Conservation (phyloP, 2,113 vertebrate genomes). For the Gymnorhina tibicen region DNA sequence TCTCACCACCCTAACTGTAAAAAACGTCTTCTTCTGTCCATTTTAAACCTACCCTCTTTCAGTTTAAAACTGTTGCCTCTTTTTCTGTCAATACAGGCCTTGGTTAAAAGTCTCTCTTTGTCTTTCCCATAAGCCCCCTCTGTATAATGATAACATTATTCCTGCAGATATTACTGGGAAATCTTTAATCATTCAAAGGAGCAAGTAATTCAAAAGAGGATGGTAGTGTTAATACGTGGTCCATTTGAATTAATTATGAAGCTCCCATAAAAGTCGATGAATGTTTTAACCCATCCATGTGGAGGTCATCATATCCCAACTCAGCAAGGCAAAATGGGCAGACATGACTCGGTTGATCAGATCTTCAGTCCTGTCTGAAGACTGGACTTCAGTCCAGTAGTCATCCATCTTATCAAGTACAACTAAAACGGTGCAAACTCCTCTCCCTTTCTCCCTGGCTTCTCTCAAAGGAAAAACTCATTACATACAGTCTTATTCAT, state of each 20-base stretch:
- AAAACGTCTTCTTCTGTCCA: not conserved
- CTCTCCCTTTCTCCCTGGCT: not conserved
- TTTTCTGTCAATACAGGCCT: not conserved
- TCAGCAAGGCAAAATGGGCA: not conserved
- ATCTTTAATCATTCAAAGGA: not conserved
- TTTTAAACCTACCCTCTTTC: not conserved
- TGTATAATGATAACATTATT: not conserved
- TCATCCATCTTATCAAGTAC: not conserved
- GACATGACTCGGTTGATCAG: not conserved
- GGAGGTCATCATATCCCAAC: not conserved
- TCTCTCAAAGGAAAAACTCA: not conserved
- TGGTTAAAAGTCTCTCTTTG: not conserved
- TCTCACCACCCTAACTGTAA: not conserved
- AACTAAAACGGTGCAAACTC: not conserved
- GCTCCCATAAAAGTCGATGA: not conserved
- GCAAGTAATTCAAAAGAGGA: not conserved
- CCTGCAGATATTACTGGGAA: not conserved
- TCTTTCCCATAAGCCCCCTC: not conserved
- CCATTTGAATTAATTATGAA: not conserved
- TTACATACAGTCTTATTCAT: not conserved
- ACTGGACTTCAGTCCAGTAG: too few relatives aligned
- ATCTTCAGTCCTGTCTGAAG: not conserved
- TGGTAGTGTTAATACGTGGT: not conserved
- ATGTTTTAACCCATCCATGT: not conserved
- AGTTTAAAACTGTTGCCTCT: not conserved